Base-by-base conservation (phyloP, 2,113 vertebrate species). In the Siniperca chuatsi region DNA sequence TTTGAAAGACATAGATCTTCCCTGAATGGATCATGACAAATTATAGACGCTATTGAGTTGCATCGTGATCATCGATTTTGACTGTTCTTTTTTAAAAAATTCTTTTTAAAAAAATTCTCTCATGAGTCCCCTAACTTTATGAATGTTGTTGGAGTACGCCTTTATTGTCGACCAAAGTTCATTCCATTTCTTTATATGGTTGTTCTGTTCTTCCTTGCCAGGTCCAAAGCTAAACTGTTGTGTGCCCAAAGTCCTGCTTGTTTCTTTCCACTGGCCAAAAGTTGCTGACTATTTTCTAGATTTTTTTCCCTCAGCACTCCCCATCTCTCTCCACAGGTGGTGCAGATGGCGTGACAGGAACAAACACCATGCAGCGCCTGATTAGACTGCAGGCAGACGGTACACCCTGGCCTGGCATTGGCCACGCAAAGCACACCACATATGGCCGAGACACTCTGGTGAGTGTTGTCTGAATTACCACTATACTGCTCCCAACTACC, bases 391-490 rank as follows among this genome's bases (percentile, higher is more conserved):
- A 78, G 95, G 57, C 94, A 78, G 95, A 97, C 82, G 93, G 96
- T 82, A 95, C 94, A 77, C 97, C 97, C 79, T 97, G 97, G 97
- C 97, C 95, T 48, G 95, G 96, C 52, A 90, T 97, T 58, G 96
- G 96, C 86, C 11, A 52, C 75, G 94, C 82, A 78, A 95, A 93
- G 90, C 94, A 90, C 90, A 95, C 95, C 89, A 96, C 97, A 92
- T 98, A 98, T 90, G 97, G 98, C 79, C 1, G n/a, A 96, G 96
- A 8, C 42, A 97, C 90, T 98, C 97, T 95, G 96, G 96, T 98
- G 95, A 91, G 96, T 95, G 92, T 93, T 94, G 88, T 86, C 94
- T 92, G 95, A 94, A 91, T 92, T 88, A 82, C 90, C 86, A 86
- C 77, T 72, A 90, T 44, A 29, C 57, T 35, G 23, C 81, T 72